Base-by-base conservation (phyloP, 2,113 vertebrate genomes). In the Chaenocephalus aceratus region DNA sequence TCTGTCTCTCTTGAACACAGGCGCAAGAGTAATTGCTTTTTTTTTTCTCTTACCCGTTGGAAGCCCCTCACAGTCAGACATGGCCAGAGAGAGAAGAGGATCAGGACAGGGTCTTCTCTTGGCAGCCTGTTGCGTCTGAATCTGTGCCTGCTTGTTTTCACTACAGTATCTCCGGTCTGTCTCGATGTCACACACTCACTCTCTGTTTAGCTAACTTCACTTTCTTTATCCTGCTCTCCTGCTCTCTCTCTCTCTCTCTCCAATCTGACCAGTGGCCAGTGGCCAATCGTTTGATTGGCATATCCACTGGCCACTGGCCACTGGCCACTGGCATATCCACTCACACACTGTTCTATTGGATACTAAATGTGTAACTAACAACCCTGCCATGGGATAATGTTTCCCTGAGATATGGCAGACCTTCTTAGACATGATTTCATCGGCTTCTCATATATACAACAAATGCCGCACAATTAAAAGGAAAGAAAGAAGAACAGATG, bases 1-100 rank as follows among this genome's bases (percentile, higher is more conserved):
- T 52, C 48, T 46, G 10, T 68, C 63, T 57, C 53, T 45, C 21
- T 72, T 49, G 12, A 71, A 57, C 16, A 62, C 44, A 57, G 23
- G 63, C 45, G 26, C 13, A 48, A 15, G 48, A 57, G 54, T 13
- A 59, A 21, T 12, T 14, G 30, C 13, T 59, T 12, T 59, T 3
- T 68, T 16, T 51, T 59, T 92, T 88, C 11, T 79, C 98, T 97
- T 94, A 99, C 98, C 97, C 80, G 95, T 94, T 26, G 95, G 94
- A 88, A 95, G 96, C 91, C 96, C 97, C 93, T 98, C 97, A 86
- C 96, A 97, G 96, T 99, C 97, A 67, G 97, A 99, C 97, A 99
- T 99, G 87, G 92, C 94, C 91, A 16, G 15, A 79, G 77, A 63
- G 61, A 78, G 68, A 84, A 83, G 62, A 62, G 46, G 76, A 75